These are phyloP conservation scores for Bilobella aurantiaca DNA, from an alignment of 1,140 invertebrate species.

Conservation along the genomic window DNA sequence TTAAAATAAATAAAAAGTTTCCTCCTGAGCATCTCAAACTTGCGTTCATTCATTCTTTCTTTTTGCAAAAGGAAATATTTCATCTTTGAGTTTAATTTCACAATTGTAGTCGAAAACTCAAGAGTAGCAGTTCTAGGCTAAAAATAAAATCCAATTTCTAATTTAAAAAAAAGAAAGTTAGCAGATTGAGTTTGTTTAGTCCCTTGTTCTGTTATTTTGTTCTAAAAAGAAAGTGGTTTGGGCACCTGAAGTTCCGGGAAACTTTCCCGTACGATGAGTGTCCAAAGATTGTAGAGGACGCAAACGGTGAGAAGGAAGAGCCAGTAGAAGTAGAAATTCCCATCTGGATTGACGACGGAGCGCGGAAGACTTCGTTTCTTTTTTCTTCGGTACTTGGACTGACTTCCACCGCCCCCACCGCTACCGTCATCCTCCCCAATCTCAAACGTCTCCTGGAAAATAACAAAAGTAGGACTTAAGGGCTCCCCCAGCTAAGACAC, in stretches of 20 bases:
- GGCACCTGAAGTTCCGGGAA: constrained; percentile 81
- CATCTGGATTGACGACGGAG: constrained; percentile 85
- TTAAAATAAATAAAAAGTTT: too few relatives aligned
- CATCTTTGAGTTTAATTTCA: too few relatives aligned
- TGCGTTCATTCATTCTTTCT: too few relatives aligned
- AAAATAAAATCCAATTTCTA: too few relatives aligned
- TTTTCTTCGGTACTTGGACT: constrained; percentile 48
- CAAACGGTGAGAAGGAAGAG: constrained; percentile 74
- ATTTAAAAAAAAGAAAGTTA: too few relatives aligned
- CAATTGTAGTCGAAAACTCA: too few relatives aligned
- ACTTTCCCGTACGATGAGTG: constrained; percentile 84
- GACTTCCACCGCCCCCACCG: constrained; percentile 47
- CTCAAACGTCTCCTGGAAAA: constrained; percentile 51
- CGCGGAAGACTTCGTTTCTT: constrained; percentile 54
- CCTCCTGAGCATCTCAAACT: too few relatives aligned
- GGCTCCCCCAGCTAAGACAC: too few relatives aligned
- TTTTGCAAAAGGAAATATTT: too few relatives aligned
- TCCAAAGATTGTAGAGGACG: constrained; percentile 91
- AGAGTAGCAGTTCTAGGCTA: too few relatives aligned
- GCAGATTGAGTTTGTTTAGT: too few relatives aligned
- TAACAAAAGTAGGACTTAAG: not conserved
- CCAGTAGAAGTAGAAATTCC: constrained; percentile 93
- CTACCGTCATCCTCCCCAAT: constrained; percentile 51
- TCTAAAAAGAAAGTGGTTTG: not conserved
- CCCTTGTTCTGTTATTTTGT: too few relatives aligned